A percentile compares a stretch with the other conserved stretches of the same genome.
These are phyloP conservation scores for Heterochromis multidens DNA, from an alignment of 2,113 vertebrate species.

Conservation along the genomic window DNA sequence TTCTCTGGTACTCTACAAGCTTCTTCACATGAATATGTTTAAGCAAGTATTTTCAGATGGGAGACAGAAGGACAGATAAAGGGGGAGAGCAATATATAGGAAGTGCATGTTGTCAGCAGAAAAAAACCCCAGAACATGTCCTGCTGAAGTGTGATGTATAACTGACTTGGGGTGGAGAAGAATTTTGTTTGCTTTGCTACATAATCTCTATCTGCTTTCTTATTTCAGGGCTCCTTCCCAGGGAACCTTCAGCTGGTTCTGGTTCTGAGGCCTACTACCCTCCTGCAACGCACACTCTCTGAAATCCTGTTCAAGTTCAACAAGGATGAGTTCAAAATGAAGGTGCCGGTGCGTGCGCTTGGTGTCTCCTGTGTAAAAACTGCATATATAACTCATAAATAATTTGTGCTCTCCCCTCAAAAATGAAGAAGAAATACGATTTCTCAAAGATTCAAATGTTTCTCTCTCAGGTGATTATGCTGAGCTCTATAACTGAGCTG, in stretches of 20 bases:
- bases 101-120: not conserved
- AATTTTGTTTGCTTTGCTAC: not conserved
- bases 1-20: not conserved
- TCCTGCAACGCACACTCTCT: constrained; percentile 87
- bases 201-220: not conserved
- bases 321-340: constrained; percentile 99
- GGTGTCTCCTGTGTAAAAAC: not conserved
- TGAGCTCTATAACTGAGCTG: constrained; percentile 93
- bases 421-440: not conserved
- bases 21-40: not conserved
- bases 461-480: constrained; percentile 90
- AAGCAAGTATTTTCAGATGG: not conserved
- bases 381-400: not conserved
- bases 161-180: not conserved
- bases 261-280: constrained; percentile 88
- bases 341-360: constrained; percentile 87
- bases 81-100: not conserved
- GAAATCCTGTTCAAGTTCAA: constrained; percentile 92
- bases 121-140: not conserved
- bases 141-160: not conserved
- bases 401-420: not conserved
- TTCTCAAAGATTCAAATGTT: not conserved
- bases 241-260: constrained; percentile 95
- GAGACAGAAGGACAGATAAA: not conserved
- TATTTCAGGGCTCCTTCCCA: constrained; percentile 88